Conservation (phyloP, 2,797 vertebrate species). For the Hirundo rustica region DNA sequence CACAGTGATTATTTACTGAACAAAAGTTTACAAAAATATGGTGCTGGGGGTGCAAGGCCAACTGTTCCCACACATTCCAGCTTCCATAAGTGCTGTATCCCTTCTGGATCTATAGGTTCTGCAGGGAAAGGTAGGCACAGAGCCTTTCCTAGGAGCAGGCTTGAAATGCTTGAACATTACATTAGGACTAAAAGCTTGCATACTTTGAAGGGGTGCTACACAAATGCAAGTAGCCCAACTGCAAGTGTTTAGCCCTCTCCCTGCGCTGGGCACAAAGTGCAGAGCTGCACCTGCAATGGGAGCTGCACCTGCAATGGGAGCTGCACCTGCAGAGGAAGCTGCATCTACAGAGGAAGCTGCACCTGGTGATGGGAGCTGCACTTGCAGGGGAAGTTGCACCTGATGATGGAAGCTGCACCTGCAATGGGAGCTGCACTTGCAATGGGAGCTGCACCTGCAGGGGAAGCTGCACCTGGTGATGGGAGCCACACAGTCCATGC, state of each 20-base stretch:
- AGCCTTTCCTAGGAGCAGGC: background rate
- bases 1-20: background rate
- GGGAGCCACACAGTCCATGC: background rate
- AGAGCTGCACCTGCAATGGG: background rate
- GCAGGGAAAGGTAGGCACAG: rapidly evolving
- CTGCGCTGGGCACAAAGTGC: background rate
- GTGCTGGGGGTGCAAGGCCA: background rate
- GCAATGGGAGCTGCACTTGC: background rate
- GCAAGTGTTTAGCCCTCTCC: background rate
- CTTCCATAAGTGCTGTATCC: rapidly evolving
- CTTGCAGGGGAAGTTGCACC: background rate
- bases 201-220: background rate
- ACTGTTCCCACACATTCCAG: rapidly evolving
- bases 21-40: background rate
- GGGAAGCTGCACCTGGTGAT: background rate
- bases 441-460: background rate
- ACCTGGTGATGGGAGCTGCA: background rate
- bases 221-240: background rate
- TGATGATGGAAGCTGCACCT: background rate
- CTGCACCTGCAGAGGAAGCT: background rate
- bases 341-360: background rate
- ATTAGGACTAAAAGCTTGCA: background rate
- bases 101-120: background rate
- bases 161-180: background rate
- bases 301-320: background rate